Evolutionary conservation across 2,797 vertebrate species (phyloP).

Genomic region (Mionectes olivaceus): DNA sequence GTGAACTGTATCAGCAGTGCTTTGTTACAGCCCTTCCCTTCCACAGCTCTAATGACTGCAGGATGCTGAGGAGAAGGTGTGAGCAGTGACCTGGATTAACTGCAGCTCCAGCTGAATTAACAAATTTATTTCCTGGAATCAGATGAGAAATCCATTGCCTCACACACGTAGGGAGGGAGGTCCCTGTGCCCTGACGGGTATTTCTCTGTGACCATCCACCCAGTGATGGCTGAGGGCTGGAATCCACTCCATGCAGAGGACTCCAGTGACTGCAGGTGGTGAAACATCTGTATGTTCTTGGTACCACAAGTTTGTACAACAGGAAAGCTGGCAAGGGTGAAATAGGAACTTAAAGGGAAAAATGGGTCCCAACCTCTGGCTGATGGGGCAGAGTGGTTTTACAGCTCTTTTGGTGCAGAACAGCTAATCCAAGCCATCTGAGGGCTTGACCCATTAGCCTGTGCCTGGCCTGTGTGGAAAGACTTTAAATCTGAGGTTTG

Average conservation of each 20-base stretch:
- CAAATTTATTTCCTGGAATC: constrained; percentile 28
- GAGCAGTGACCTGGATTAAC: constrained; percentile 64
- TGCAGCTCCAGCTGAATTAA: constrained; percentile 50
- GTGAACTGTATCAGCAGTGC: constrained; percentile 57
- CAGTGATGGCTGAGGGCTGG: neutral
- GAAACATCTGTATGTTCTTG: neutral
- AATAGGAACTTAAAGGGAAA: constrained; percentile 1
- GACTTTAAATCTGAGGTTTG: constrained; percentile 33
- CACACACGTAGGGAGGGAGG: neutral
- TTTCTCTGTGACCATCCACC: neutral
- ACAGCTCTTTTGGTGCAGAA: neutral
- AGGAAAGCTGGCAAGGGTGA: neutral
- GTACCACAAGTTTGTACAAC: neutral
- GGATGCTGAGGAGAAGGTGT: constrained; percentile 55
- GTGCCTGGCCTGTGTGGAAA: neutral
- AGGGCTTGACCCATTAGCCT: neutral
- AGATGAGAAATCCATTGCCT: neutral
- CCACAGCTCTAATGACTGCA: constrained; percentile 21
- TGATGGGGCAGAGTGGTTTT: neutral
- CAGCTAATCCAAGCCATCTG: constrained; percentile 37
- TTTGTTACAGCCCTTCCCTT: constrained; percentile 14
- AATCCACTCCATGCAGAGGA: neutral
- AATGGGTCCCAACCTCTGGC: neutral
- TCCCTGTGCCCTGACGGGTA: neutral
- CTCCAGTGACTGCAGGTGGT: neutral